Conservation (phyloP, 2,888 invertebrate genomes). For the Trichacis sp. region DNA sequence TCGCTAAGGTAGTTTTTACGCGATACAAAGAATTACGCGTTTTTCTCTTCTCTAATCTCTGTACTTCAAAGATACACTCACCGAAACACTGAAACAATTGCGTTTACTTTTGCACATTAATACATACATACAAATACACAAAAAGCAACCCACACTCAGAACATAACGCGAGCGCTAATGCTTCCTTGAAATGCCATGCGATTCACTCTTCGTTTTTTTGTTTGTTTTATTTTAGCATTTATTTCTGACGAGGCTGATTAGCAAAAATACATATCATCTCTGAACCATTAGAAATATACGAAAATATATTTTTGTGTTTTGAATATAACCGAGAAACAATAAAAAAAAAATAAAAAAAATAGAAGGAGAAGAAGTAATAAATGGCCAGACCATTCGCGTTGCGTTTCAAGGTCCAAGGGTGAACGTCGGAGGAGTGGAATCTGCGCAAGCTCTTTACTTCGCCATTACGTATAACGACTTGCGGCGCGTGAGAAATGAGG, state of each 20-base stretch:
- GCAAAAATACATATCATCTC: constrained; percentile 4
- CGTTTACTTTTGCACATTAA: constrained; percentile 12
- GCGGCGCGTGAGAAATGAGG: constrained; percentile 46
- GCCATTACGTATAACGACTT: constrained; percentile 32
- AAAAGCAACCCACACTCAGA: not conserved
- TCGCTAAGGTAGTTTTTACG: constrained; percentile 41
- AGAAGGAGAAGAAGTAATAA: not conserved
- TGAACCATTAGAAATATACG: not conserved
- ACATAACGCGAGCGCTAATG: constrained; percentile 31
- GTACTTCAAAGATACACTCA: constrained; percentile 27
- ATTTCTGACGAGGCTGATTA: constrained; percentile 7
- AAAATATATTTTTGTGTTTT: constrained; percentile 9
- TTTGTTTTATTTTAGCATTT: not conserved
- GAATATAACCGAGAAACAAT: not conserved
- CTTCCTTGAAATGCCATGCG: constrained; percentile 42
- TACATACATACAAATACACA: constrained; percentile 11
- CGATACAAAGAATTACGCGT: constrained; percentile 39
- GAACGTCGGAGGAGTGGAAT: constrained; percentile 18
- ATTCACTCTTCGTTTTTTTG: constrained; percentile 8
- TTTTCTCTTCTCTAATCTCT: constrained; percentile 45
- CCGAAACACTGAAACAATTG: constrained; percentile 1
- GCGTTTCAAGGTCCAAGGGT: constrained; percentile 35
- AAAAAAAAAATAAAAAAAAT: not conserved
- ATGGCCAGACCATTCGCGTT: constrained; percentile 23
- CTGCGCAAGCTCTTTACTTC: constrained; percentile 37